These are phyloP conservation scores for Volucella inflata DNA, from an alignment of 2,888 invertebrate genomes.

Conservation along the genomic window DNA sequence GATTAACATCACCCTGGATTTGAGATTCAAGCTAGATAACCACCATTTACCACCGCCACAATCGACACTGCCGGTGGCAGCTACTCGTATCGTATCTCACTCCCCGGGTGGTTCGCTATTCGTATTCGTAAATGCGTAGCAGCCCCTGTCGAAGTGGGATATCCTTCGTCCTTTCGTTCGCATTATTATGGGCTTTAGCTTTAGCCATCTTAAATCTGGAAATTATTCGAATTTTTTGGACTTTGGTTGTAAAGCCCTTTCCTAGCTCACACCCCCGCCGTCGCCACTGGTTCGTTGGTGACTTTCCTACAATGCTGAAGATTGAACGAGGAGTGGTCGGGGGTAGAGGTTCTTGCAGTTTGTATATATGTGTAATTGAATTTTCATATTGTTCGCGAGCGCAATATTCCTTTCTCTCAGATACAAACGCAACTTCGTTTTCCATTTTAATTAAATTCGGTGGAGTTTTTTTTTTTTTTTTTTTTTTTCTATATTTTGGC, in stretches of 20 bases:
- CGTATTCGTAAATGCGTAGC: constrained; percentile 31
- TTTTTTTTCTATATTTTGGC: too few species aligned
- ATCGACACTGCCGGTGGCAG: not conserved
- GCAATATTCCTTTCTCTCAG: constrained; percentile 15
- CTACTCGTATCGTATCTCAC: not conserved
- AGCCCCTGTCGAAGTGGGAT: constrained; percentile 53
- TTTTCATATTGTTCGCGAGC: constrained; percentile 59
- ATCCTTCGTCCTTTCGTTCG: constrained; percentile 33
- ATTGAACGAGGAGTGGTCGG: constrained; percentile 18
- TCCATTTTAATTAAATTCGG: constrained; percentile 72
- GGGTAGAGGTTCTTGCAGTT: constrained; percentile 38
- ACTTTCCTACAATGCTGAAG: constrained; percentile 44
- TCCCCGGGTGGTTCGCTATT: not conserved
- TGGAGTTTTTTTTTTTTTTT: constrained; percentile 5
- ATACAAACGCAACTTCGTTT: constrained; percentile 37
- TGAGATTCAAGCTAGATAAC: constrained; percentile 63
- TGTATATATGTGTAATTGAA: constrained; percentile 65
- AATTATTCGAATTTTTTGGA: constrained; percentile 67
- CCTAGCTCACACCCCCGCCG: constrained; percentile 5
- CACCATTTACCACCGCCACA: constrained; percentile 32
- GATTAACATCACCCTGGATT: constrained; percentile 76
- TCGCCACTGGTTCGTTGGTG: constrained; percentile 18
- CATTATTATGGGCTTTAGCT: constrained; percentile 68
- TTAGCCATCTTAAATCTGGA: constrained; percentile 72
- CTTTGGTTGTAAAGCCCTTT: constrained; percentile 41